Evolutionary conservation across 2,888 invertebrate genomes (phyloP).

Genomic region (Stramonita haemastoma): DNA sequence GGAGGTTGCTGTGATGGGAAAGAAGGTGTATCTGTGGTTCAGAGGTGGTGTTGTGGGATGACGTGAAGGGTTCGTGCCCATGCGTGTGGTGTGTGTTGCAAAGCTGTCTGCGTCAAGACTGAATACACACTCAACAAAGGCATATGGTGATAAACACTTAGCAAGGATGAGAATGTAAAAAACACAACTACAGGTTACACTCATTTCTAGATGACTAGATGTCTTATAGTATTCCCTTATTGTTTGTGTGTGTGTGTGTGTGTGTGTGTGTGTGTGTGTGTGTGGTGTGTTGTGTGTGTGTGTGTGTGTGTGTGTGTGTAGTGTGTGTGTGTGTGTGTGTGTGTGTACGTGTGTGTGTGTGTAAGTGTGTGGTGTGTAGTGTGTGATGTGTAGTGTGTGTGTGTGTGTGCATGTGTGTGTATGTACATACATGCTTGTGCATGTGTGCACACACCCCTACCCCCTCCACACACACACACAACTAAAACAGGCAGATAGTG

Average conservation of each 20-base stretch:
- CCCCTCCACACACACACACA: no score
- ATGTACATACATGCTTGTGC: background rate
- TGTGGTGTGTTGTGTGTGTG: background rate
- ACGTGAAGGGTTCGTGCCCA: no score
- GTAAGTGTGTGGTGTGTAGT: background rate
- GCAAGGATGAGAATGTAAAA: no score
- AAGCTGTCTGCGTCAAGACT: conserved; percentile 75
- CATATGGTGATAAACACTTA: conserved; percentile 83
- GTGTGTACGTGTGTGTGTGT: background rate
- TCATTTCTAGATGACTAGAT: no score
- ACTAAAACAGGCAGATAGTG: no score
- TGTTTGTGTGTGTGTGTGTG: no score
- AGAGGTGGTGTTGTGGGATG: no score
- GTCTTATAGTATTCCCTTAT: no score
- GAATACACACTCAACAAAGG: conserved; percentile 82
- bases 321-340: background rate
- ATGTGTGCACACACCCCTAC: background rate
- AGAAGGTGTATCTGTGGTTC: no score
- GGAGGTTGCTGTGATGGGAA: no score
- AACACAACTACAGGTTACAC: no score
- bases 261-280: no score
- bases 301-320: background rate
- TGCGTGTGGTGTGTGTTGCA: conserved; percentile 45
- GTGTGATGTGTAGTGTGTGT: conserved; percentile 8
- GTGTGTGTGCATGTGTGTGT: background rate